Base-by-base conservation (phyloP, 2,888 invertebrate species). In the Camptogramma bilineatum region DNA sequence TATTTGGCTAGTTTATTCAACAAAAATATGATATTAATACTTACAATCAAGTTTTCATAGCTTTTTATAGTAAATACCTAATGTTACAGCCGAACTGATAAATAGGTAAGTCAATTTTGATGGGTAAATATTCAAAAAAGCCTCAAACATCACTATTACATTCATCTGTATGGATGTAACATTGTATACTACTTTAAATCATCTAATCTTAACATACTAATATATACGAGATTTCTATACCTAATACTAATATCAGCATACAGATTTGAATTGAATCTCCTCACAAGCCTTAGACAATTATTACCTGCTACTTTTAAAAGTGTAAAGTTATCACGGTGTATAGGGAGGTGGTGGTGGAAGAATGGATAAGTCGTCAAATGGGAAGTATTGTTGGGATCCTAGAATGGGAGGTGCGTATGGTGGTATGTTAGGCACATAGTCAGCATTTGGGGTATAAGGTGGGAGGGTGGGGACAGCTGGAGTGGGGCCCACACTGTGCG, bases 401-500 rank as follows among this genome's bases (percentile, higher is more conserved):
- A 92, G 78, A 0, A 84, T 83, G 1, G 92, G 90, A 1, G 91
- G 87, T 2, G 91, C 87, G 63, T 88, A 91, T 0, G 82, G 75
- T 0, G 86, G 82, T 21, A 83, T 75, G 10, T 83, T 80, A 34
- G 89, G 85, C 48, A 85, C 73, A 53, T 83, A 92, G 64, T 87
- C 87, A 0, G 87, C 88, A 62, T 77, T 90, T 70, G 95, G 95
- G 0, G 94, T 93, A 79, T 95, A 95, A 0, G 95, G 95, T 0
- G 95, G 95, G 7, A 93, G 91, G 76, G 80, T 93, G 75, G 87
- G 94, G 69, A 94, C 94, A 0, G 94, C 94, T 0, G 91, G 92
- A 0, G 94, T 94, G 1, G 94, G 93, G 0, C 94, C 94, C 2
- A 94, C 93, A 66, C 94, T 94, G 74, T 95, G 95, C 0, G 94